Percentiles rank a stretch among this genome's conserved stretches.
Evolutionary conservation across 1,140 invertebrate species (phyloP).

Genomic region (Drosophila lini): DNA sequence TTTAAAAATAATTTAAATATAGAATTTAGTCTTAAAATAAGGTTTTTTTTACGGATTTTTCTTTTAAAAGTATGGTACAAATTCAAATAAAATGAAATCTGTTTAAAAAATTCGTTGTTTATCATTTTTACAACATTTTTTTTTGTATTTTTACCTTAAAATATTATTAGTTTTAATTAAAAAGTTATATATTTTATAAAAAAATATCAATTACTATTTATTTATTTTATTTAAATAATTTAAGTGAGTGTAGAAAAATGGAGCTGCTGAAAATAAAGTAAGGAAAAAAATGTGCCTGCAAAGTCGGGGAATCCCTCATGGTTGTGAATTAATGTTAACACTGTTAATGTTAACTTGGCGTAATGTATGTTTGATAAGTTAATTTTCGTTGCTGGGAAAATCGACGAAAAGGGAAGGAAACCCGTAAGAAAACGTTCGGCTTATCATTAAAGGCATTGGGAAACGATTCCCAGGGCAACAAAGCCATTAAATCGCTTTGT

Average conservation of each 20-base stretch:
- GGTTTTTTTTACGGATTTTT: not conserved
- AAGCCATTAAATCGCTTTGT: constrained; percentile 67
- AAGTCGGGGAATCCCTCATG: constrained; percentile 14
- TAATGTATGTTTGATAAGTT: constrained; percentile 83
- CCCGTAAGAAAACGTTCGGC: constrained; percentile 5
- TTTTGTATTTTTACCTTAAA: not conserved
- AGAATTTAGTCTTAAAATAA: not conserved
- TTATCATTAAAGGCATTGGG: constrained; percentile 52
- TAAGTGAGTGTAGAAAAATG: not conserved
- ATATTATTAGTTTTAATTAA: not conserved
- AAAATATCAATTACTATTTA: not conserved
- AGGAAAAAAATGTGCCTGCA: not conserved
- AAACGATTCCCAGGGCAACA: constrained; percentile 66
- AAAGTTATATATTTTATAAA: not conserved
- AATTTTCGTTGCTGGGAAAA: constrained; percentile 58
- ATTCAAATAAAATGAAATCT: not conserved
- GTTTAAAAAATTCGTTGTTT: not conserved
- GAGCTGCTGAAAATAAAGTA: not conserved
- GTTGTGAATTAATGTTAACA: constrained; percentile 68
- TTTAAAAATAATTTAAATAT: not conserved
- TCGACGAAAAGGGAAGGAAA: not conserved
- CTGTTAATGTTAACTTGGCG: constrained; percentile 78
- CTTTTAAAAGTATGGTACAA: no score
- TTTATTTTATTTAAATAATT: not conserved
- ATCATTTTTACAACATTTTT: not conserved